Percentiles rank a stretch among this genome's conserved stretches.
Conservation (phyloP, 1,140 invertebrate genomes). For the Helicoverpa armigera region DNA sequence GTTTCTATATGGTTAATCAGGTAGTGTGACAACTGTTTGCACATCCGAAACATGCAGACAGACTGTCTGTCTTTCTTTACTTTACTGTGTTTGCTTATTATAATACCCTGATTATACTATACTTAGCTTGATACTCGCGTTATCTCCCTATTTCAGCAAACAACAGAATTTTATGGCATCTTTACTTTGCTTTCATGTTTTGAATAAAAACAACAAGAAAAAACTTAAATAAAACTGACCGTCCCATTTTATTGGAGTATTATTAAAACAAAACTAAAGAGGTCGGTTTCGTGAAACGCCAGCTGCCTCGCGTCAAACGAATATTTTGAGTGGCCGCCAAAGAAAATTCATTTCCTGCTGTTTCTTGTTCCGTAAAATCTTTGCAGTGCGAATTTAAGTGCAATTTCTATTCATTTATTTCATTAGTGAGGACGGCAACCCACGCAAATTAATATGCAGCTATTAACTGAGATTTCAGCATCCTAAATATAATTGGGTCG, state of each 20-base stretch:
- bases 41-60: no score
- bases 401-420: slow-evolving; percentile 47
- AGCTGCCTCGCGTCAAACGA: slow-evolving; percentile 48
- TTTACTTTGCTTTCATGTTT: background rate
- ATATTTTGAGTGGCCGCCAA: slow-evolving; percentile 46
- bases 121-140: no score
- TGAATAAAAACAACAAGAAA: background rate
- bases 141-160: no score
- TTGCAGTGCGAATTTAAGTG: slow-evolving; percentile 42
- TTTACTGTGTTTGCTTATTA: no score
- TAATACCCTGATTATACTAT: no score
- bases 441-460: background rate
- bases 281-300: slow-evolving; percentile 3
- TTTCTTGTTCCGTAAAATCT: slow-evolving; percentile 44
- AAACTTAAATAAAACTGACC: slow-evolving; percentile 11
- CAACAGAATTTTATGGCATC: background rate
- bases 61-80: no score
- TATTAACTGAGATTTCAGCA: background rate
- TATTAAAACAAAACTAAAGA: slow-evolving; percentile 50
- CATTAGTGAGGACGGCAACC: background rate
- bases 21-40: no score
- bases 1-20: no score
- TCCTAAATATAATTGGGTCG: background rate
- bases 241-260: slow-evolving; percentile 26
- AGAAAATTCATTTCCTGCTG: slow-evolving; percentile 48